A percentile compares a stretch with the other conserved stretches of the same genome.
Evolutionary conservation across 2,888 invertebrate species (phyloP).

Genomic region (Ceraclea dissimilis): DNA sequence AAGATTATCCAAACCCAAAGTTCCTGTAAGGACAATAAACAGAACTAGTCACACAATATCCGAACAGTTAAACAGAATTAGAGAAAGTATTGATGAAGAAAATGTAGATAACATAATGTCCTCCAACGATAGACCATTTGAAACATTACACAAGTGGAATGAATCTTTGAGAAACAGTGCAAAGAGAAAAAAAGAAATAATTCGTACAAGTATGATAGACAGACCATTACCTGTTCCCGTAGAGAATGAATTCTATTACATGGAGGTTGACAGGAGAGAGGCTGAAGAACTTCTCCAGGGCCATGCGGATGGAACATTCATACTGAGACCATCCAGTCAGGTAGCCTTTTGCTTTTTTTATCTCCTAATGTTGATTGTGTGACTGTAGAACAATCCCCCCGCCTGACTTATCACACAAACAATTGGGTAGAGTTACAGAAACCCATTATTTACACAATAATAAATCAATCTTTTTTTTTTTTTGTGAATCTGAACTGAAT

Average conservation of each 20-base stretch:
- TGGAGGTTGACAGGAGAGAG: constrained; percentile 45
- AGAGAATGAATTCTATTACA: constrained; percentile 50
- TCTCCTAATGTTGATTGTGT: no score
- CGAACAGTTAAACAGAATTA: background rate
- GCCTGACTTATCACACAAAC: no score
- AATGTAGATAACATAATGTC: background rate
- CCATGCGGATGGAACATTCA: constrained; percentile 53
- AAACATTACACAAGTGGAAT: constrained; percentile 30
- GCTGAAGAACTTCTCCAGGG: constrained; percentile 47
- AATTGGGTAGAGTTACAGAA: background rate
- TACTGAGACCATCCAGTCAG: constrained; percentile 50
- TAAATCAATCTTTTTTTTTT: no score
- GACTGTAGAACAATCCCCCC: no score
- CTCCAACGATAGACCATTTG: constrained; percentile 27
- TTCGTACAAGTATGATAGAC: constrained; percentile 37
- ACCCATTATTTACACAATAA: no score
- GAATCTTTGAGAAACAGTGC: constrained; percentile 26
- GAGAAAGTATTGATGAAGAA: background rate
- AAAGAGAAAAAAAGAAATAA: constrained; percentile 15
- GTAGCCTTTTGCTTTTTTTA: constrained; percentile 27
- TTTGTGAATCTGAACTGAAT: no score
- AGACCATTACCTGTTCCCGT: constrained; percentile 46
- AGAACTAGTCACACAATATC: background rate
- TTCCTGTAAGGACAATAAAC: background rate
- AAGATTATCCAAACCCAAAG: constrained; percentile 7